Evolutionary conservation across 2,888 invertebrate species (phyloP).

Genomic region (Pammene aurita): DNA sequence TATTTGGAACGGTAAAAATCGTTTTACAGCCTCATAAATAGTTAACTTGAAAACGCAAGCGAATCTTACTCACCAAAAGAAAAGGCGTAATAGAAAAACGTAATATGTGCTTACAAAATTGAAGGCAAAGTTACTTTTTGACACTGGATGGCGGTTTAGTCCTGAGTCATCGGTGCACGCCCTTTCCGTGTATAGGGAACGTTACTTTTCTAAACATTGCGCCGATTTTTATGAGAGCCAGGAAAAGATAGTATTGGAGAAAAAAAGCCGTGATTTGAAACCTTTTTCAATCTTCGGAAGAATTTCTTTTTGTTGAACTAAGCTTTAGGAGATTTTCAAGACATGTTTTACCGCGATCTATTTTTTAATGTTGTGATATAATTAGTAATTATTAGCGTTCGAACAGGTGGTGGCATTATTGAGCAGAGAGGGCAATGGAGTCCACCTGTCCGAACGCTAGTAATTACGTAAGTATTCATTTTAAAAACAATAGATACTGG

Average conservation of each 20-base stretch:
- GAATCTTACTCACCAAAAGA: constrained; percentile 8
- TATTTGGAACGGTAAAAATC: constrained; percentile 6
- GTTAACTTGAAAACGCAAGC: constrained; percentile 25
- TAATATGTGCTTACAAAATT: not conserved
- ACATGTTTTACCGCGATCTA: not conserved
- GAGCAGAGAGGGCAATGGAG: too few species aligned
- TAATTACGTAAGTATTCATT: not conserved
- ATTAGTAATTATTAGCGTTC: too few species aligned
- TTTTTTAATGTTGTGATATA: too few species aligned
- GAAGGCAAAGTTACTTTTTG: not conserved
- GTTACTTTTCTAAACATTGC: constrained; percentile 35
- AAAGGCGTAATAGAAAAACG: not conserved
- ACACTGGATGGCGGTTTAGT: not conserved
- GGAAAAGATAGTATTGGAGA: not conserved
- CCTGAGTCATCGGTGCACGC: constrained; percentile 39
- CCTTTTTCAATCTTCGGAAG: not conserved
- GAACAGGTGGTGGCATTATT: too few species aligned
- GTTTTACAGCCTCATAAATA: constrained; percentile 21
- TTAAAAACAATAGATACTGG: not conserved
- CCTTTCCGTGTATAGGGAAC: constrained; percentile 34
- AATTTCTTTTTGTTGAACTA: not conserved
- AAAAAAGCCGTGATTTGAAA: not conserved
- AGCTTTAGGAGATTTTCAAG: not conserved
- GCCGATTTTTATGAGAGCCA: constrained; percentile 6
- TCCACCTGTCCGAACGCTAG: too few species aligned